Evolutionary conservation across 2,888 invertebrate genomes (phyloP).

Genomic region (Dryobotodes eremita): DNA sequence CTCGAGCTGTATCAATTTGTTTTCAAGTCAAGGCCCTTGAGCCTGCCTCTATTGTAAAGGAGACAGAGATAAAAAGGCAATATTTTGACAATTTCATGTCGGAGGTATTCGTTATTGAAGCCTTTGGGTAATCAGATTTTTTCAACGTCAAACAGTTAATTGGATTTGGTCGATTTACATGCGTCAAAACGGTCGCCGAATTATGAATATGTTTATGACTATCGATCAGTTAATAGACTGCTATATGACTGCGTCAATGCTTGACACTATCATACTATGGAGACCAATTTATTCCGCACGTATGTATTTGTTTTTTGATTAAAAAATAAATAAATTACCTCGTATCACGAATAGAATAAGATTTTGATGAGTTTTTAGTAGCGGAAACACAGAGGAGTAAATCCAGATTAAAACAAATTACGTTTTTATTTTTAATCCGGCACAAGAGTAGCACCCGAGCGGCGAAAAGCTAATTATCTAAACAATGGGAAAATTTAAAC

Average conservation of each 20-base stretch:
- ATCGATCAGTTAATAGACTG: constrained; percentile 21
- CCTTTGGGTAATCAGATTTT: constrained; percentile 1
- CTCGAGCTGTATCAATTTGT: neutral
- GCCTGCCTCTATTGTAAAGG: neutral
- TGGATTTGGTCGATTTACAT: constrained; percentile 47
- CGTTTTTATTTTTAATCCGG: constrained; percentile 28
- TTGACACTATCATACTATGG: constrained; percentile 1
- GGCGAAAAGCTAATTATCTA: constrained; percentile 31
- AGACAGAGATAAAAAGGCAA: neutral
- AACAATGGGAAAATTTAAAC: constrained; percentile 41
- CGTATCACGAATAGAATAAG: neutral
- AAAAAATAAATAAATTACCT: constrained; percentile 12
- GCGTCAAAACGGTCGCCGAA: constrained; percentile 11
- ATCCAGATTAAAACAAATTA: constrained; percentile 27
- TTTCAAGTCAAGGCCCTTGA: neutral
- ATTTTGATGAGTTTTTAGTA: constrained; percentile 13
- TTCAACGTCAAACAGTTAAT: constrained; percentile 28
- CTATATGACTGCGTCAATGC: neutral
- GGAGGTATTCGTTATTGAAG: constrained; percentile 4
- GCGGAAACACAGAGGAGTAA: constrained; percentile 3
- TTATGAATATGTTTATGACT: constrained; percentile 20
- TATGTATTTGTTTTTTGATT: neutral
- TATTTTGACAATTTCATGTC: constrained; percentile 8
- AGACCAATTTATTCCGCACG: constrained; percentile 4
- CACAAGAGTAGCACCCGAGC: constrained; percentile 14